phyloP scores from a whole-genome alignment of 2,797 vertebrate genomes.

The Eutrigla gurnardus region DNA sequence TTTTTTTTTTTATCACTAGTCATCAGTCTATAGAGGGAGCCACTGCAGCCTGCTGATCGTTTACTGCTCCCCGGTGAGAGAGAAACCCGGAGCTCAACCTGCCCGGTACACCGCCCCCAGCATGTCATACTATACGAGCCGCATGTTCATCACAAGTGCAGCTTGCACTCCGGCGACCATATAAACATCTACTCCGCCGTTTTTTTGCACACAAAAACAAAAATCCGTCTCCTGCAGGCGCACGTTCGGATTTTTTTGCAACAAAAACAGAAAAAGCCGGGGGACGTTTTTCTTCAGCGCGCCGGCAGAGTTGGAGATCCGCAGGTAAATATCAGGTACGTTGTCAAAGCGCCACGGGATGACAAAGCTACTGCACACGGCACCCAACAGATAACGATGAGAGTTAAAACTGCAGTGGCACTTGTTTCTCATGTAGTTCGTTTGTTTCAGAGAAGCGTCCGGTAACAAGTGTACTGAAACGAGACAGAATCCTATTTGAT shows the following conservation, averaged over 20 bases:
- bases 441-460: conserved; percentile 29
- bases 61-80: conserved; percentile 59
- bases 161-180: conserved; percentile 57
- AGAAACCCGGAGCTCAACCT: conserved; percentile 72
- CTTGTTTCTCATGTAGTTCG: conserved; percentile 36
- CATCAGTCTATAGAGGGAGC: conserved; percentile 82
- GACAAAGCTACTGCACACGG: conserved; percentile 17
- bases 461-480: conserved; percentile 52
- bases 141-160: conserved; percentile 76
- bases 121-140: conserved; percentile 71
- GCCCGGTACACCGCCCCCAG: conserved; percentile 78
- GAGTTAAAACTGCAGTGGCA: conserved; percentile 3
- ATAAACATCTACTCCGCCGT: conserved; percentile 41
- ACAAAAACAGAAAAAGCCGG: background rate
- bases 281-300: conserved; percentile 28
- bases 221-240: background rate
- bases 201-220: background rate
- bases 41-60: conserved; percentile 60
- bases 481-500: background rate
- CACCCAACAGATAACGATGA: background rate
- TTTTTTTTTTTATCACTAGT: background rate
- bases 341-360: conserved; percentile 38
- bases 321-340: conserved; percentile 77
- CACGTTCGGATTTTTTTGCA: conserved; percentile 20
- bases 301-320: conserved; percentile 48